Evolutionary conservation across 2,113 vertebrate genomes (phyloP), one percentile per base, ranked within the genome.

Genomic region (Ophthalmolycus amberensis): DNA sequence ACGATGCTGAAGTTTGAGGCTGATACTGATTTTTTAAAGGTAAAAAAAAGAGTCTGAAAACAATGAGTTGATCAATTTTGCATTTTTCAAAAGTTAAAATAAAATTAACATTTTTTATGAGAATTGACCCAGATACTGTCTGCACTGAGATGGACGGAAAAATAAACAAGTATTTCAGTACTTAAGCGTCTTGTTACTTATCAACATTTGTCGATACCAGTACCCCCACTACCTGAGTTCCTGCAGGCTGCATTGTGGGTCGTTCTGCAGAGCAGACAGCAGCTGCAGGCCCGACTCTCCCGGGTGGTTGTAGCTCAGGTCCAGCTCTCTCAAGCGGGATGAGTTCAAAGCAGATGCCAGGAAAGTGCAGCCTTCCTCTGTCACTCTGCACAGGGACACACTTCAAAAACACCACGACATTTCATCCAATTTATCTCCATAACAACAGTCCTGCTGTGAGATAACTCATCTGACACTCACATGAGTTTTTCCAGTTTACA

Each of bases 241-340:
- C 68, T 75, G 42, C 74, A 94, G 90, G 32, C 65, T 86, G 84
- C 90, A 93, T 6, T 40, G 79, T n/a, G 91, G 88, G 44, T 93
- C 91, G 0, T 85, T 69, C 3, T 20, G 20, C 77, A 94, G 82
- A 15, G 84, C 66, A 0, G 52, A 75, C 63, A 92, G 86, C 72
- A 86, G 82, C 78, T 70, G 50, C 80, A 88, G 50, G 7, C 91
- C 92, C 3, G 46, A 80, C 52, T 60, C 25, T 58, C 90, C 91
- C 1, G 86, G 91, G 58, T 94, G 85, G 78, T 94, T 94, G 82
- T 85, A 89, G 85, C 90, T 92, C 86, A 94, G 75, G 80, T 94
- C 89, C 0, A 91, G 88, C 63, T 93, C 82, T 67, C 20, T 90
- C 71, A 93, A 82, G 20, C 10, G 1, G 3, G 83, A 84, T 5